Evolutionary conservation across 2,888 invertebrate species (phyloP), one percentile per base, ranked within the genome.

Genomic region (Elegia similella): DNA sequence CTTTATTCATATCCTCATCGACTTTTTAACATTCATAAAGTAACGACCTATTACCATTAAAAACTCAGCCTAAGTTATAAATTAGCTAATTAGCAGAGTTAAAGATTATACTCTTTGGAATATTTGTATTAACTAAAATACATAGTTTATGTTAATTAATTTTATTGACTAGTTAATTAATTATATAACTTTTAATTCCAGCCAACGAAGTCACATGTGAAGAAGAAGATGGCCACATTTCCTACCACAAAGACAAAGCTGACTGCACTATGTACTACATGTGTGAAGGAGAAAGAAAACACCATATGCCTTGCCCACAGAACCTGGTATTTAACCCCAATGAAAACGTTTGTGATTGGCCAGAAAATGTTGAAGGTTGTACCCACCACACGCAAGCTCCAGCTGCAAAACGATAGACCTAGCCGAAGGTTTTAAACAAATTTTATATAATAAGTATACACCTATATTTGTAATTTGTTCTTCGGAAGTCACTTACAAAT

Each of bases 281-380:
- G 98, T 98, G 98, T 78, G 98, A 98, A 88, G 98, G 98, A 34
- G 98, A 98, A 80, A 93, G 98, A 56, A 97, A 97, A 80, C 98
- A 98, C 78, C 98, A 98, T 89, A 98, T 98, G 98, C 98, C 98
- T 48, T 98, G 98, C 79, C 98, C 98, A 7, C 94, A 95, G 54
- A 97, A 98, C 86, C 93, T 98, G 61, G 98, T 98, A 12, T 98
- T 98, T 88, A 98, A 98, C 82, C 95, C 95, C 43, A 96, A 97
- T 72, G 97, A 98, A 78, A 98, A 97, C 76, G 98, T 98, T 8
- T 98, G 98, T 80, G 98, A 98, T 88, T 98, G 98, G 98, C 97
- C 98, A 0, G 98, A 98, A 76, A 98, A 98, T 75, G 98, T 98
- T 0, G 97, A 97, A 80, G 96, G 97, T 16, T 98, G 98, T 62